Conservation (phyloP, 2,888 invertebrate species). For the Rambutsinella grinnellia region DNA sequence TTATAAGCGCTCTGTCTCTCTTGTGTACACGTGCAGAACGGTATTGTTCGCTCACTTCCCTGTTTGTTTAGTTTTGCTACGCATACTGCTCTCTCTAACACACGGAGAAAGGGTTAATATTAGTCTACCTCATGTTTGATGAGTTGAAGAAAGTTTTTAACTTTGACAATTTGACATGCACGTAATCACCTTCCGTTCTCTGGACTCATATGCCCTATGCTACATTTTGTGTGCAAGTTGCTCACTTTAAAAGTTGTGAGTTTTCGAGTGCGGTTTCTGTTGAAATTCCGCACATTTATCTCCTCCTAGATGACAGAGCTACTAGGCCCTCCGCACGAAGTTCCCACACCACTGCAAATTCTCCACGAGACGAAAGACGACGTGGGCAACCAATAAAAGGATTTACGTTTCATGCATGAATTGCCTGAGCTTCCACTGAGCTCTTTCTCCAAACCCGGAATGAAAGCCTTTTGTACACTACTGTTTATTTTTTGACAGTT, state of each 20-base stretch:
- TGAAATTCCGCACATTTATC: neutral
- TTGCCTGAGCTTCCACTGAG: neutral
- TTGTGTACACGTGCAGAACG: neutral
- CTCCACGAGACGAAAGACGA: neutral
- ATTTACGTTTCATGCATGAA: neutral
- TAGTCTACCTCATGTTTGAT: neutral
- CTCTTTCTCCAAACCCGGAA: neutral
- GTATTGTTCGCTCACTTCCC: neutral
- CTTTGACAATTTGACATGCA: constrained; percentile 47
- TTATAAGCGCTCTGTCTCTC: neutral
- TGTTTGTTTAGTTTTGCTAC: neutral
- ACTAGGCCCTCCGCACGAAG: too few species aligned
- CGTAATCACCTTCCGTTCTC: constrained; percentile 20
- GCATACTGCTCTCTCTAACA: neutral
- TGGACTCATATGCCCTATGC: neutral
- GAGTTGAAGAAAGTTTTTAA: constrained; percentile 22
- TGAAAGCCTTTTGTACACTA: neutral
- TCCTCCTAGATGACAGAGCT: too few species aligned
- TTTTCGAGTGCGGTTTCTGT: neutral
- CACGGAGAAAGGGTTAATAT: neutral
- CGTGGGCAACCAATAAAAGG: neutral
- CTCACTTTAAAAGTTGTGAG: too few species aligned
- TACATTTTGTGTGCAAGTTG: neutral
- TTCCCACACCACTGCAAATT: neutral
- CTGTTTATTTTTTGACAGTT: neutral